Evolutionary conservation across 53 echinoderm and acorn worm genomes (phyloP), one percentile per base, ranked within the genome.

Genomic region (Temnopleurus reevesii): DNA sequence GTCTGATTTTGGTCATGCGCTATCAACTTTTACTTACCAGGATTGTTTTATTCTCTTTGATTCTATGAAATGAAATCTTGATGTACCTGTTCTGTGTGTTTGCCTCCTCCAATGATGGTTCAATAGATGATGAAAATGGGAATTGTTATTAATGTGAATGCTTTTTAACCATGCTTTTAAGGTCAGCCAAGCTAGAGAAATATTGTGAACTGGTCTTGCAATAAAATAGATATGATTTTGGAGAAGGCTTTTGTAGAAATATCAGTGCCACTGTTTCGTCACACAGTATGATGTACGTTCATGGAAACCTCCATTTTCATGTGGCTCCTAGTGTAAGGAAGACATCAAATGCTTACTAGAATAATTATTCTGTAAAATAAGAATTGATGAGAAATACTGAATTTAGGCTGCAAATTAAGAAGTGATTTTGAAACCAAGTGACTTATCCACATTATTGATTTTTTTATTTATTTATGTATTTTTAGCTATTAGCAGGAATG

Each of bases 21-120:
- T 65, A n/a, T 71, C 71, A 71, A 41, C 63, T 71, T 71, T 71
- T 27, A 71, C n/a, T 38, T 15, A 41, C 38, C 71, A 41, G 71
- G 71, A 71, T 71, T 71, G 71, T 71, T 71, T 71, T 71, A 25
- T 71, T 71, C 38, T 66, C 38, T 17, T 63, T 5, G 26, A 58
- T 58, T 58, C 58, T 58, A 64, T 41, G 71, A 71, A 71, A 71
- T 41, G 43, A 41, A 34, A 65, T 34, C 49, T 79, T 47, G 79
- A 79, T 79, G 79, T 79, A 79, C 79, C 79, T 79, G 79, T 47
- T 79, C 46, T 79, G 46, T 60, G 60, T 79, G 79, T 79, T n/a
- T 79, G 49, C 26, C 46, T 13, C 46, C 8, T 49, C 49, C 24
- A 49, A 2, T 46, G 46, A 49, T 46, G 49, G 79, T 49, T 77